These are phyloP conservation scores for Sebastes itinus DNA, from an alignment of 2,797 vertebrate species.

Conservation along the genomic window DNA sequence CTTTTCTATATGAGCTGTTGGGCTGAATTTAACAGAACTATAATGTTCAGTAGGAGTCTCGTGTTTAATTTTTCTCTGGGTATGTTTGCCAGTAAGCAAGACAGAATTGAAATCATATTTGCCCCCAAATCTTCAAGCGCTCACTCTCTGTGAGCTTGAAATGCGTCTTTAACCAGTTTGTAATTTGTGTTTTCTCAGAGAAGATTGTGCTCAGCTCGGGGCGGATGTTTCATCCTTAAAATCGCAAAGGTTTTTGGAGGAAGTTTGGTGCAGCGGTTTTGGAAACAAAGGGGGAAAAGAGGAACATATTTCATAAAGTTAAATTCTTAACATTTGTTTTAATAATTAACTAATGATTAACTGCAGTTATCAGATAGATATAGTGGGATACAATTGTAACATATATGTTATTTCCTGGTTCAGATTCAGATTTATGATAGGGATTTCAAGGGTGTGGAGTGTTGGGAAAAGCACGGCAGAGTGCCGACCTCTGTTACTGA, in stretches of 20 bases:
- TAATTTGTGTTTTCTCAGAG: too few relatives aligned
- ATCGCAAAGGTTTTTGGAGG: not conserved
- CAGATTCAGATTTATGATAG: not conserved
- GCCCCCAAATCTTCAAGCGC: too few relatives aligned
- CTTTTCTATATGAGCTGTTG: too few relatives aligned
- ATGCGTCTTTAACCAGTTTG: too few relatives aligned
- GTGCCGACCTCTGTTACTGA: not conserved
- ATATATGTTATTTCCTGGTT: not conserved
- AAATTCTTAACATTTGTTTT: not conserved
- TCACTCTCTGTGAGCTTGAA: too few relatives aligned
- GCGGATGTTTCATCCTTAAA: not conserved
- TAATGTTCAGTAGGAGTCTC: too few relatives aligned
- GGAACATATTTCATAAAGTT: not conserved
- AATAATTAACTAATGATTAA: not conserved
- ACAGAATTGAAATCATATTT: too few relatives aligned
- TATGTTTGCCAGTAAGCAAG: too few relatives aligned
- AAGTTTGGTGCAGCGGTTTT: not conserved
- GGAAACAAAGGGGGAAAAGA: not conserved
- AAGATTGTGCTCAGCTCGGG: not conserved
- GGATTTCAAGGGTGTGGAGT: not conserved
- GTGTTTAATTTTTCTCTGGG: too few relatives aligned
- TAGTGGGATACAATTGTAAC: not conserved
- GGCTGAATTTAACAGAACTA: too few relatives aligned
- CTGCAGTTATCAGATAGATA: not conserved
- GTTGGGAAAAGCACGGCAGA: not conserved